Evolutionary conservation across 2,888 invertebrate species (phyloP).

Genomic region (Eulithis prunata): DNA sequence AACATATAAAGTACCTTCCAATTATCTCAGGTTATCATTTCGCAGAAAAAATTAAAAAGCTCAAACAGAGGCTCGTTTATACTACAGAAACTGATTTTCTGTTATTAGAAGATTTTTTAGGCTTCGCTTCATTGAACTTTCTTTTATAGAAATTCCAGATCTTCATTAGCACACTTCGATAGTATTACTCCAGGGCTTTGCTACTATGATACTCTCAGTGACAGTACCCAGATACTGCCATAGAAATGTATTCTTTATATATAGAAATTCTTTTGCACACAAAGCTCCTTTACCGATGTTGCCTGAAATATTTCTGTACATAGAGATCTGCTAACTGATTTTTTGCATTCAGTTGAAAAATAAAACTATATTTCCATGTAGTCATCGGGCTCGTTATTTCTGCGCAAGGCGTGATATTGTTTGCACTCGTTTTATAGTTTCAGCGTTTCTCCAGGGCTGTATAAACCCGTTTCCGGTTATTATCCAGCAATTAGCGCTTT

Average conservation of each 20-base stretch:
- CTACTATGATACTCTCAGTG: slow-evolving; percentile 6
- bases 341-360: background rate
- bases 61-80: slow-evolving; percentile 5
- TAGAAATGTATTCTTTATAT: slow-evolving; percentile 6
- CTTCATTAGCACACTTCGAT: slow-evolving; percentile 22
- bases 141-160: slow-evolving; percentile 25
- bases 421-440: slow-evolving; percentile 38
- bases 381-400: slow-evolving; percentile 28
- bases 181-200: slow-evolving; percentile 14
- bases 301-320: background rate
- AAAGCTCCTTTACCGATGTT: background rate
- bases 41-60: slow-evolving; percentile 8
- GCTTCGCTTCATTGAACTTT: slow-evolving; percentile 25
- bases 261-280: slow-evolving; percentile 6
- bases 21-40: background rate
- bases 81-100: slow-evolving; percentile 15
- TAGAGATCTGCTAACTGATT: background rate
- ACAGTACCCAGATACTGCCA: slow-evolving; percentile 1
- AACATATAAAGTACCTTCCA: slow-evolving; percentile 2
- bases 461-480: slow-evolving; percentile 47
- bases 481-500: slow-evolving; percentile 56
- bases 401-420: slow-evolving; percentile 29
- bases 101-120: slow-evolving; percentile 9
- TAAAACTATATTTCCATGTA: slow-evolving; percentile 5
- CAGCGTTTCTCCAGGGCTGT: slow-evolving; percentile 37